These are phyloP conservation scores for Geopemphigus sp. DNA, from an alignment of 1,140 invertebrate species.

Conservation along the genomic window DNA sequence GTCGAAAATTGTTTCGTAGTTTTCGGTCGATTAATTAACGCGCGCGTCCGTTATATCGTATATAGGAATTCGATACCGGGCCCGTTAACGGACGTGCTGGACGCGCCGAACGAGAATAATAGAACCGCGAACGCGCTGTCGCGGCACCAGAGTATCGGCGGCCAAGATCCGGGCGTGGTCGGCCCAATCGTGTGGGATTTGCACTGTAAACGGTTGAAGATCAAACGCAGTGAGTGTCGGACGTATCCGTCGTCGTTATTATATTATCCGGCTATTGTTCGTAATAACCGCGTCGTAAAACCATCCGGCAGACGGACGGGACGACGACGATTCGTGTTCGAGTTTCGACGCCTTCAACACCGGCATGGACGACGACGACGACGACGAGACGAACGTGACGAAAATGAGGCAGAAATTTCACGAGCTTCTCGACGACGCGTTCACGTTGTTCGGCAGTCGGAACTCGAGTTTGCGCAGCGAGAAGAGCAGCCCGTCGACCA, in stretches of 20 bases:
- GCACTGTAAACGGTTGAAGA: slow-evolving; percentile 60
- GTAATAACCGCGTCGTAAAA: no score
- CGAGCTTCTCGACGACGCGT: slow-evolving; percentile 67
- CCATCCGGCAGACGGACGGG: neutral
- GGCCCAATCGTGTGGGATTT: slow-evolving; percentile 78
- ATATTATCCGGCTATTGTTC: no score
- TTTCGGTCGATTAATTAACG: no score
- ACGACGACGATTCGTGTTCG: slow-evolving; percentile 33
- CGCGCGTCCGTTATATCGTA: no score
- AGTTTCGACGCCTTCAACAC: slow-evolving; percentile 38
- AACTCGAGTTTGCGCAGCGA: slow-evolving; percentile 52
- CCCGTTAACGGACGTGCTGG: slow-evolving; percentile 43
- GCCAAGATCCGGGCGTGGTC: slow-evolving; percentile 76
- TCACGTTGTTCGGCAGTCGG: slow-evolving; percentile 62
- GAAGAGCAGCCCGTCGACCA: slow-evolving; percentile 51
- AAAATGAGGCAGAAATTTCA: slow-evolving; percentile 65
- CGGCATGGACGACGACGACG: no score
- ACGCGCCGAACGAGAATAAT: slow-evolving; percentile 23
- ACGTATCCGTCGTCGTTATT: no score
- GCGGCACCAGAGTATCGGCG: slow-evolving; percentile 60
- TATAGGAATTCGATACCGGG: slow-evolving; percentile 51
- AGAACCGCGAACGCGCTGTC: slow-evolving; percentile 55
- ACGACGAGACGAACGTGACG: slow-evolving; percentile 58
- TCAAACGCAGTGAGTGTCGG: slow-evolving; percentile 51
- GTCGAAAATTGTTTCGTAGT: no score